Base-by-base conservation (phyloP, 2,113 vertebrate genomes). In the Lutjanus erythropterus region DNA sequence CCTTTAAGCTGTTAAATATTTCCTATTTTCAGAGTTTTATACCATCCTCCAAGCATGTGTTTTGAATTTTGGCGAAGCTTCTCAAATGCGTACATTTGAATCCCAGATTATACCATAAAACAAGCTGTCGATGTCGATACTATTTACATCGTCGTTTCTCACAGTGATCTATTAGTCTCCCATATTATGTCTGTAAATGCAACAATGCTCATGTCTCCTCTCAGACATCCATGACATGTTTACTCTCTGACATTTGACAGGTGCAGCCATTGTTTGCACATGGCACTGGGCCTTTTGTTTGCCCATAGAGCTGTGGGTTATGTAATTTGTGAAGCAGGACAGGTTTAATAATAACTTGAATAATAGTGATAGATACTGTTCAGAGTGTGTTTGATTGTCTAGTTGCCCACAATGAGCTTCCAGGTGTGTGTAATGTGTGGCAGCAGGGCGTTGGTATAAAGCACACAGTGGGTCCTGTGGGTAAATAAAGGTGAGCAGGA, bases 391-490 rank as follows among this genome's bases (percentile, higher is more conserved):
- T 29, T 33, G 41, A 27, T 65, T 68, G 61, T 77, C 29, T 27
- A 9, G 23, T 27, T 66, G 25, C 6, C 50, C 23, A 62, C 42
- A 50, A 9, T 11, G 64, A 59, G 42, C 42, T 47, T 58, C 42
- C 56, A 65, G 56, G 33, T 65, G 58, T 67, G 73, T 60, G 58
- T 73, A 25, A 39, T 64, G 14, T 31, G 55, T 56, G 39, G 31
- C 39, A 59, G 62, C 39, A 59, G 62, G 56, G 68, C 0, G 18
- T 55, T 46, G 71, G 21, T 60, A 11, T 16, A n/a, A 56, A 9
- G 46, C n/a, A 19, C 52, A 59, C 37, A 15, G 9, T 3, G 7
- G 9, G 11, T 50, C 16, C 49, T 25, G 37, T 19, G 37, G 49
- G 59, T 59, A 50, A 61, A 53, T 61, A 37, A 60, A 67, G 35